Conservation (phyloP, 92 coral and sea anemone species). For the Zoanthus solanderi region DNA sequence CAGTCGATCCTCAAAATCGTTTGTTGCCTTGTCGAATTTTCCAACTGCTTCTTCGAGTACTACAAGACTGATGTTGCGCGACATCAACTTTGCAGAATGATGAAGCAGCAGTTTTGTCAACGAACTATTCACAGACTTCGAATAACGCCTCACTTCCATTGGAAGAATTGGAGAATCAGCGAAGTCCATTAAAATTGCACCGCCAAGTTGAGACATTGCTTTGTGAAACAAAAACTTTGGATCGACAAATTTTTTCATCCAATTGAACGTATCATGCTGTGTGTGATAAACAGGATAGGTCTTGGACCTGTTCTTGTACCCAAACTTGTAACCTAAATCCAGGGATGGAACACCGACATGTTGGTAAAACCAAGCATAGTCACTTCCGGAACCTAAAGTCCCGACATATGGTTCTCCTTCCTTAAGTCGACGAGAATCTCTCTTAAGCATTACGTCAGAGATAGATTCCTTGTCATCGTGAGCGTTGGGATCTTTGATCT, state of each 20-base stretch:
- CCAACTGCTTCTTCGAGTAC: slow-evolving; percentile 47
- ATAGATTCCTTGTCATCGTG: slow-evolving; percentile 78
- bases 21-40: slow-evolving; percentile 44
- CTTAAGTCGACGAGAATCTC: slow-evolving; percentile 41
- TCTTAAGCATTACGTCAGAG: slow-evolving; percentile 79
- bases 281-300: slow-evolving; percentile 93
- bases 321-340: slow-evolving; percentile 72
- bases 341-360: slow-evolving; percentile 82
- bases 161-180: slow-evolving; percentile 85
- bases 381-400: slow-evolving; percentile 85
- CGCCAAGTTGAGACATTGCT: slow-evolving; percentile 72
- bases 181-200: slow-evolving; percentile 65
- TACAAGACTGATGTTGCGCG: slow-evolving; percentile 25
- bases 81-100: slow-evolving; percentile 20
- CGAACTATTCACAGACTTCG: slow-evolving; percentile 65
- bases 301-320: slow-evolving; percentile 60
- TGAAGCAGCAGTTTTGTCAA: slow-evolving; percentile 48
- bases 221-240: slow-evolving; percentile 80
- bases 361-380: slow-evolving; percentile 86
- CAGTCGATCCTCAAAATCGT: slow-evolving; percentile 38
- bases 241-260: slow-evolving; percentile 82
- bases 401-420: slow-evolving; percentile 57
- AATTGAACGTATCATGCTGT: slow-evolving; percentile 90
- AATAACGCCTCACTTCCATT: slow-evolving; percentile 62
- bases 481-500: slow-evolving; percentile 80